Evolutionary conservation across 64 coral and sea anemone genomes (phyloP).

Genomic region (Pocillopora damicornis): DNA sequence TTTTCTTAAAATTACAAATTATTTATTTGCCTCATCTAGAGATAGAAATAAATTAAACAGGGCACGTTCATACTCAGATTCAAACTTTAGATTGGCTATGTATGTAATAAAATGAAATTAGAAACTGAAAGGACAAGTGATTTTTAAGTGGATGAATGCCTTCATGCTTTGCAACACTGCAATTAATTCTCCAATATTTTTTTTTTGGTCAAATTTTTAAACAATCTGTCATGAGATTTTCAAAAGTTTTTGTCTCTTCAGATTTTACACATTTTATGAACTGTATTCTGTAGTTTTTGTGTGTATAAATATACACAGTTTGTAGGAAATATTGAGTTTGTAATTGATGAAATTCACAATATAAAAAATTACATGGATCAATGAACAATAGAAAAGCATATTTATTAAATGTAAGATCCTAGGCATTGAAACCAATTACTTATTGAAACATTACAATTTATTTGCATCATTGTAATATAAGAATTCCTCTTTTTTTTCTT

Average conservation of each 20-base stretch:
- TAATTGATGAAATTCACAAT: background rate
- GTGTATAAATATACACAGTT: no score
- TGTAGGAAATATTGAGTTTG: no score
- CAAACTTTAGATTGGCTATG: conserved; percentile 1
- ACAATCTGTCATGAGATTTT: no score
- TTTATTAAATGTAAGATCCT: background rate
- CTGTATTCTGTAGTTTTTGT: no score
- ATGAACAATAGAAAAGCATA: background rate
- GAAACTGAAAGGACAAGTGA: background rate
- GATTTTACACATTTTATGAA: no score
- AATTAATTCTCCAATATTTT: no score
- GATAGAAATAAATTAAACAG: conserved; percentile 4
- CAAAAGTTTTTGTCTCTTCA: no score
- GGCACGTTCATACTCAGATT: background rate
- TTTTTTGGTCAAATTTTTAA: no score
- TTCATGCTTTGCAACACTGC: background rate
- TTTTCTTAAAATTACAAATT: conserved; percentile 1
- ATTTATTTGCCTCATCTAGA: conserved; percentile 14
- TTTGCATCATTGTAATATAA: background rate
- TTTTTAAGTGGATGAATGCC: background rate
- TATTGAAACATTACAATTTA: background rate
- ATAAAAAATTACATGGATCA: background rate
- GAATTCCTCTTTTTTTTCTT: background rate
- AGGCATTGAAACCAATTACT: background rate
- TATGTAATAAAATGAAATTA: background rate